Percentiles rank a stretch among this genome's conserved stretches.
phyloP scores from a whole-genome alignment of 2,113 vertebrate genomes.

The Apodemus sylvaticus region DNA sequence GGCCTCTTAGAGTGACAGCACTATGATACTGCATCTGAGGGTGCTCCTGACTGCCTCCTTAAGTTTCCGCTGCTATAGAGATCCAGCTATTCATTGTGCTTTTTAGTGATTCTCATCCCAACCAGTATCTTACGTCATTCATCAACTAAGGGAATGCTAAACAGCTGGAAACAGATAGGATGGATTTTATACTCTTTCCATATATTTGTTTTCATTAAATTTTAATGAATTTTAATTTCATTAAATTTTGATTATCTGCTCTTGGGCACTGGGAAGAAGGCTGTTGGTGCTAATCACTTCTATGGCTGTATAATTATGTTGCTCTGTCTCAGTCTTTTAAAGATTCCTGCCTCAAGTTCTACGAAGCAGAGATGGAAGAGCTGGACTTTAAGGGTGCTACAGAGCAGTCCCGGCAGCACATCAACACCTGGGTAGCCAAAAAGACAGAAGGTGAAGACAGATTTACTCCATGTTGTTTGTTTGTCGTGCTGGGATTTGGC shows the following conservation, averaged over 20 bases:
- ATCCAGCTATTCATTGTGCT: background rate
- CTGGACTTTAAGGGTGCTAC: background rate
- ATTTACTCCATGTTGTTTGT: constrained; percentile 60
- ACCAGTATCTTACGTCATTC: background rate
- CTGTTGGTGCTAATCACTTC: background rate
- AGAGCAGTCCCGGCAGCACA: background rate
- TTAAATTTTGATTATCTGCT: background rate
- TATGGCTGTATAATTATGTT: background rate
- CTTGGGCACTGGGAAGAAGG: background rate
- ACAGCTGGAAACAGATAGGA: background rate
- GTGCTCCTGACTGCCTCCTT: background rate
- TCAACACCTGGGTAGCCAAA: background rate
- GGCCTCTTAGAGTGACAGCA: background rate
- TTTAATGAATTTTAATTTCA: background rate
- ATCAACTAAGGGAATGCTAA: background rate
- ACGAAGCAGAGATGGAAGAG: constrained; percentile 84
- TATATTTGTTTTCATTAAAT: background rate
- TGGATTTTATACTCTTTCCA: background rate
- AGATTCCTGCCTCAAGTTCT: constrained; percentile 87
- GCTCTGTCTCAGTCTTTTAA: constrained; percentile 87
- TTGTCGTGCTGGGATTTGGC: background rate
- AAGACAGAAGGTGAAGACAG: background rate
- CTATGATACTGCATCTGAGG: no score
- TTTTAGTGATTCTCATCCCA: background rate
- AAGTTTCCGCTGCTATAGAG: background rate